These are phyloP conservation scores for Zosterops pallidus DNA, from an alignment of 2,113 vertebrate genomes.

Conservation along the genomic window DNA sequence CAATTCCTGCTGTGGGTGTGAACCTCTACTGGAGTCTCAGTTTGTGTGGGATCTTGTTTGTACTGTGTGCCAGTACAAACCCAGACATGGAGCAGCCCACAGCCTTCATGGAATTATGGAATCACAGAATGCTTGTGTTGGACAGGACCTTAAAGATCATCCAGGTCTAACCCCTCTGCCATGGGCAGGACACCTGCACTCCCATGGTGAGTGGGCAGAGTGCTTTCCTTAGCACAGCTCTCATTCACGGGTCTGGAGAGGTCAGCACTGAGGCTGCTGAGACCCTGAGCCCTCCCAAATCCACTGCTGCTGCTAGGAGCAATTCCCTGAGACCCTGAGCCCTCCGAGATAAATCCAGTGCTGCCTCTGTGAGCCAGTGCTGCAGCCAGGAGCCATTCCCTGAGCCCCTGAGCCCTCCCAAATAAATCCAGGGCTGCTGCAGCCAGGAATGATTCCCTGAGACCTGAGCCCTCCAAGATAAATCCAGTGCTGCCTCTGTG, in stretches of 20 bases:
- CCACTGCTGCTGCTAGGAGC: not conserved
- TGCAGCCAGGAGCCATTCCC: not conserved
- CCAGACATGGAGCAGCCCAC: accelerated
- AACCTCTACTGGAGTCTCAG: not conserved
- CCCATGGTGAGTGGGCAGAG: too few species aligned
- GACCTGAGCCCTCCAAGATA: not conserved
- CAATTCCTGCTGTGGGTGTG: not conserved
- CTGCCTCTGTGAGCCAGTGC: not conserved
- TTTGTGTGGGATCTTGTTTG: not conserved
- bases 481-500: not conserved
- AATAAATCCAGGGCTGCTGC: not conserved
- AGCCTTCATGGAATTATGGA: not conserved
- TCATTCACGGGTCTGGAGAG: not conserved
- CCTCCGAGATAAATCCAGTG: not conserved
- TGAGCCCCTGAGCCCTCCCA: not conserved
- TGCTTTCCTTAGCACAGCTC: not conserved
- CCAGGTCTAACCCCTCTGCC: not conserved
- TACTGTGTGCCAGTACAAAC: not conserved
- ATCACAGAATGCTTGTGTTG: not conserved
- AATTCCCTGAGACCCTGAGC: not conserved
- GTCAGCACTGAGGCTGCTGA: not conserved
- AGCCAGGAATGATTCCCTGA: not conserved
- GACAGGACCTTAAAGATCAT: not conserved
- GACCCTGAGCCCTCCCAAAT: not conserved
- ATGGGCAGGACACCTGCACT: not conserved